Conservation (phyloP, 2,797 vertebrate genomes). For the Lagocephalus sceleratus region DNA sequence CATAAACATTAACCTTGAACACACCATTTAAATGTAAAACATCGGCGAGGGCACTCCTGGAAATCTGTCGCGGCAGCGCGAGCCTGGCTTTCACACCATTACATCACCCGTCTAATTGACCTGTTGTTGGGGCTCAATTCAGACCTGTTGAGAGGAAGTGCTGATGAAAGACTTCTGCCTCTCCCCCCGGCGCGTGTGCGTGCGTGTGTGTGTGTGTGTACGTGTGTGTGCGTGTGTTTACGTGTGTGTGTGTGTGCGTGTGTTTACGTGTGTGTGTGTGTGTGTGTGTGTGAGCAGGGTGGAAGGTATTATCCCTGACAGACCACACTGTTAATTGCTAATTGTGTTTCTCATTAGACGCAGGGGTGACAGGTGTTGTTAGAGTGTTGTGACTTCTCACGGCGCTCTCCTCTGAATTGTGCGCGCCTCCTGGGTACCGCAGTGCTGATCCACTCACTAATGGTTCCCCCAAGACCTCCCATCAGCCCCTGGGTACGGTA, state of each 20-base stretch:
- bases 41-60: neutral
- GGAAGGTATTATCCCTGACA: slow-evolving; percentile 82
- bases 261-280: slow-evolving; percentile 34
- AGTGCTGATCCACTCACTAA: slow-evolving; percentile 73
- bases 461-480: slow-evolving; percentile 79
- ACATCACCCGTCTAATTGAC: slow-evolving; percentile 73
- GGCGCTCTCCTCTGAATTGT: slow-evolving; percentile 73
- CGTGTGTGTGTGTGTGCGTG: slow-evolving; percentile 15
- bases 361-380: slow-evolving; percentile 85
- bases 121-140: slow-evolving; percentile 66
- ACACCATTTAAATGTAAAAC: no score
- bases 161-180: slow-evolving; percentile 59
- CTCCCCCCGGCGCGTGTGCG: slow-evolving; percentile 6
- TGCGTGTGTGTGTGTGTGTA: slow-evolving; percentile 16
- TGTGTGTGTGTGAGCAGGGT: slow-evolving; percentile 38
- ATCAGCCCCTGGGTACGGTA: slow-evolving; percentile 76
- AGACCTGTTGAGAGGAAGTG: slow-evolving; percentile 65
- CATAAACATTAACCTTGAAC: no score
- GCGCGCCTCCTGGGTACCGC: slow-evolving; percentile 59
- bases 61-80: slow-evolving; percentile 45
- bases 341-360: slow-evolving; percentile 86
- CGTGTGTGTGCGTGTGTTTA: slow-evolving; percentile 37
- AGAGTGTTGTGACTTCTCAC: slow-evolving; percentile 79
- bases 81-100: slow-evolving; percentile 65
- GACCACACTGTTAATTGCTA: slow-evolving; percentile 84